Conservation (phyloP, 2,797 vertebrate genomes). For the Buphagus erythrorhynchus region DNA sequence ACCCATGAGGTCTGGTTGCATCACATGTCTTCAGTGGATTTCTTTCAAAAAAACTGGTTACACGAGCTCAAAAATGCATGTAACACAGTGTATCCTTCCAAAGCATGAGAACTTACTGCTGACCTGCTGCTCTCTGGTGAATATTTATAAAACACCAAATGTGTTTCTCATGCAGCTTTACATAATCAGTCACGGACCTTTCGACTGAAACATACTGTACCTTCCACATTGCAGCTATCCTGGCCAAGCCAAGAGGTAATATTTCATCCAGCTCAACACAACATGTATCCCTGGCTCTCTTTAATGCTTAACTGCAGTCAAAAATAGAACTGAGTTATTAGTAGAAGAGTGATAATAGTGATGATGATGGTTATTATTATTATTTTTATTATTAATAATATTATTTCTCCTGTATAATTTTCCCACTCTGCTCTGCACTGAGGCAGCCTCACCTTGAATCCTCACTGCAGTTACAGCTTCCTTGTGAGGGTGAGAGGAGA, state of each 20-base stretch:
- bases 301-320: neutral
- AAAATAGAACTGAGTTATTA: neutral
- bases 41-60: neutral
- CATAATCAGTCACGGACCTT: neutral
- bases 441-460: rapidly evolving
- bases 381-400: neutral
- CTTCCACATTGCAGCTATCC: neutral
- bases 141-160: slow-evolving; percentile 1
- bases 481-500: rapidly evolving
- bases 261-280: neutral
- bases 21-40: neutral
- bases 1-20: neutral
- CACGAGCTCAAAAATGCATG: neutral
- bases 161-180: neutral
- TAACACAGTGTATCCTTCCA: slow-evolving; percentile 6
- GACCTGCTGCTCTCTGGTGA: slow-evolving; percentile 11
- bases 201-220: neutral
- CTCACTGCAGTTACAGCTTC: neutral
- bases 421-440: rapidly evolving
- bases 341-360: neutral
- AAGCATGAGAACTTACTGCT: neutral
- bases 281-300: neutral
- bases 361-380: too few species aligned
- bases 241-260: neutral
- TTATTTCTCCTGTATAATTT: neutral